Percentiles rank a stretch among this genome's conserved stretches.
These are phyloP conservation scores for Calyptomena viridis DNA, from an alignment of 2,113 vertebrate species.

Conservation along the genomic window DNA sequence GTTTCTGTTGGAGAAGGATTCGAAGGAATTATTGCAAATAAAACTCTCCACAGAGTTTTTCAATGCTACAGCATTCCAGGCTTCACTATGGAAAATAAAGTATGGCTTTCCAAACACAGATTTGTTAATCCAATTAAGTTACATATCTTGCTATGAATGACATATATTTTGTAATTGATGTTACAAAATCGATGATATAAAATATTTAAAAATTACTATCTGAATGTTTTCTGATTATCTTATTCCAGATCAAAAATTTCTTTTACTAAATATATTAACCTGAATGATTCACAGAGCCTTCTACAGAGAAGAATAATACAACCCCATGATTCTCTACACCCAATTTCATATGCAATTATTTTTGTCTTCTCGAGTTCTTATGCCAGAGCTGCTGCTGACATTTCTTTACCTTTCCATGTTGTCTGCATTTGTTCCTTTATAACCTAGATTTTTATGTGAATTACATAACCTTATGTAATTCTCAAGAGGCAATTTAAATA, in stretches of 20 bases:
- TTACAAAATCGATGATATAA: neutral
- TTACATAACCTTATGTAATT: neutral
- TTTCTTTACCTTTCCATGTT: neutral
- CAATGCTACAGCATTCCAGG: neutral
- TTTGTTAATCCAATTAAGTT: neutral
- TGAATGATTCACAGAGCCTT: neutral
- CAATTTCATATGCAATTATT: neutral
- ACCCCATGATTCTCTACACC: neutral
- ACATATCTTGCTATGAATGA: neutral
- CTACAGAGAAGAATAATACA: neutral
- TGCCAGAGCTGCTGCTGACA: neutral
- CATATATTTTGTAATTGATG: neutral
- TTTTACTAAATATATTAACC: neutral
- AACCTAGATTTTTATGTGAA: neutral
- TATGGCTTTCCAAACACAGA: neutral
- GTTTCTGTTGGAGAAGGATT: constrained; percentile 74
- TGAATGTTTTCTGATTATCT: neutral
- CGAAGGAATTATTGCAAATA: neutral
- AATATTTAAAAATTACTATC: neutral
- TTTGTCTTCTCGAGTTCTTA: neutral
- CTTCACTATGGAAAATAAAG: neutral
- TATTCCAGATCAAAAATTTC: neutral
- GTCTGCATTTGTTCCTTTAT: neutral
- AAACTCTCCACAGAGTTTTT: neutral
- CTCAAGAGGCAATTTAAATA: neutral